Conservation (phyloP, 2,888 invertebrate species). For the Urechis unicinctus region DNA sequence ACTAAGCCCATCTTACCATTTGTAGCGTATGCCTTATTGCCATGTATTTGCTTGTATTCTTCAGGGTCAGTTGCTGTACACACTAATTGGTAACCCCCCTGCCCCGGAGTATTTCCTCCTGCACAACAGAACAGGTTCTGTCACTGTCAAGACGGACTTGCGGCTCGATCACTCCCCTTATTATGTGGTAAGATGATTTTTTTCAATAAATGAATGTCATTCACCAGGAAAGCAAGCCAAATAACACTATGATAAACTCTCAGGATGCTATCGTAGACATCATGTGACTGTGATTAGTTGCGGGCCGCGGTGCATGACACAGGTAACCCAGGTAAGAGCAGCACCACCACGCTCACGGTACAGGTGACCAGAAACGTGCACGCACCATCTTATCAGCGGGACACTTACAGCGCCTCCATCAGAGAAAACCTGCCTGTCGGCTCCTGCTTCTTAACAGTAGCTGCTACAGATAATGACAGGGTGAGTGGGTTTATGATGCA, state of each 20-base stretch:
- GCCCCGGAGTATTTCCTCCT: conserved; percentile 32
- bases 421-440: conserved; percentile 29
- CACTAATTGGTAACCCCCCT: conserved; percentile 27
- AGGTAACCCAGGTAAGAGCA: conserved; percentile 27
- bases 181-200: conserved; percentile 12
- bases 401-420: conserved; percentile 24
- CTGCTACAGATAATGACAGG: conserved; percentile 23
- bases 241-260: no score
- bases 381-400: conserved; percentile 25
- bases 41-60: conserved; percentile 1
- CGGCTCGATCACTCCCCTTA: conserved; percentile 18
- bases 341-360: conserved; percentile 33
- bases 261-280: no score
- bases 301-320: conserved; percentile 28
- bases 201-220: background rate
- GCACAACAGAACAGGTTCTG: conserved; percentile 24
- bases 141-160: conserved; percentile 23
- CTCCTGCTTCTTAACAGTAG: conserved; percentile 24
- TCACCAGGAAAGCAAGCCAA: no score
- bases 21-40: background rate
- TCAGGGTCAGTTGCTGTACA: conserved; percentile 15
- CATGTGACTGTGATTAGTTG: conserved; percentile 15
- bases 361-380: conserved; percentile 33
- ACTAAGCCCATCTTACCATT: background rate
- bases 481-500: conserved; percentile 2